A percentile compares a stretch with the other conserved stretches of the same genome.
Conservation (phyloP, 2,113 vertebrate genomes). For the Bungarus multicinctus region DNA sequence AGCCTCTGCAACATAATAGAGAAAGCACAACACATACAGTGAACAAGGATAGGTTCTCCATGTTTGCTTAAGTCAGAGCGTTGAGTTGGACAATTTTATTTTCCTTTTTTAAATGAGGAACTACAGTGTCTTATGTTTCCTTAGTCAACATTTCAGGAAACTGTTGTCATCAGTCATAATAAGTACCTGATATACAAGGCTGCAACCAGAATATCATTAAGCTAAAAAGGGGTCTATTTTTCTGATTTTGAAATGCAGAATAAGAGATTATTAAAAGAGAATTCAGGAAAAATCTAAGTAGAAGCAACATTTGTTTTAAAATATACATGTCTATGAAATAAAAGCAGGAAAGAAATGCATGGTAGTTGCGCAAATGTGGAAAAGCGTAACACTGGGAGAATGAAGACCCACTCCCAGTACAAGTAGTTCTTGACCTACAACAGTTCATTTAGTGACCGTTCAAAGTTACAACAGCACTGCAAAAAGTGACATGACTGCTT, state of each 20-base stretch:
- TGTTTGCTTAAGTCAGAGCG: neutral
- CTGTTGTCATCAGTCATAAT: neutral
- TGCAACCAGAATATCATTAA: neutral
- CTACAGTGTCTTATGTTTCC: neutral
- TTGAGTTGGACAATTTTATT: neutral
- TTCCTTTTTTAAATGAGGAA: neutral
- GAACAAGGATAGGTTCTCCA: neutral
- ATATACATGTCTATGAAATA: neutral
- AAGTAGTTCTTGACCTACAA: neutral
- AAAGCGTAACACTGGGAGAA: neutral
- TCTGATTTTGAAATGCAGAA: neutral
- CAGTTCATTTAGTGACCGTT: neutral
- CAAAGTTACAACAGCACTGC: too few relatives aligned
- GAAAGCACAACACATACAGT: neutral
- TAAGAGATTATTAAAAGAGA: neutral
- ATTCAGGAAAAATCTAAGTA: neutral
- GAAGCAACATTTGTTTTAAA: neutral
- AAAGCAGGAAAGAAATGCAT: neutral
- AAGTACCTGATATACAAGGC: neutral
- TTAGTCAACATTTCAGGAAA: neutral
- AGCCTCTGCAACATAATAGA: neutral
- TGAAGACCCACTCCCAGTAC: neutral
- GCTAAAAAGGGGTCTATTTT: neutral
- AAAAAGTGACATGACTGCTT: neutral
- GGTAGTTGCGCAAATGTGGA: neutral